A percentile compares a stretch with the other conserved stretches of the same genome.
phyloP scores from a whole-genome alignment of 2,888 invertebrate genomes.

The Salticus scenicus region DNA sequence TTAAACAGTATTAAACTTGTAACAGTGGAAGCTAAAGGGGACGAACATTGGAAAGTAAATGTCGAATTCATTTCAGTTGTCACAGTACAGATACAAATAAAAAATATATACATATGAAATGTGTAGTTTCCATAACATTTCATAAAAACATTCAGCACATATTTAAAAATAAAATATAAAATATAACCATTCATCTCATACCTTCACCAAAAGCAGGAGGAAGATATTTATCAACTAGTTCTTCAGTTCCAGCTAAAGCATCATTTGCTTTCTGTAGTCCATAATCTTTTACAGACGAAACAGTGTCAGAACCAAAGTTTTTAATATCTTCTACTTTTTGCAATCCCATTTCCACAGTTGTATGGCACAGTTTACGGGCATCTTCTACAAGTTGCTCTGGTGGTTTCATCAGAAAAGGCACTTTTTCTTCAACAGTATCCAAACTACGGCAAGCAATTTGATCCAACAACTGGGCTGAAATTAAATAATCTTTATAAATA shows the following conservation, averaged over 20 bases:
- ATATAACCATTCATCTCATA: neutral
- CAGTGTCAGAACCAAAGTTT: conserved; percentile 40
- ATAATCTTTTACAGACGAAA: conserved; percentile 39
- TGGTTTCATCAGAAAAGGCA: conserved; percentile 50
- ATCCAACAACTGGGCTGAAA: conserved; percentile 46
- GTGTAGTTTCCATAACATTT: too few relatives aligned
- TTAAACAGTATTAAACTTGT: too few relatives aligned
- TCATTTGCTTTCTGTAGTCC: conserved; percentile 50
- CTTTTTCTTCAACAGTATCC: conserved; percentile 45
- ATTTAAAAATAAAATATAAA: neutral
- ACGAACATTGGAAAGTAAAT: too few relatives aligned
- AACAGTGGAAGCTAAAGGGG: too few relatives aligned
- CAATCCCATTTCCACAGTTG: conserved; percentile 40
- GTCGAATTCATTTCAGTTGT: too few relatives aligned
- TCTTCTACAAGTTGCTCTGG: conserved; percentile 59
- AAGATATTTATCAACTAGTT: conserved; percentile 41
- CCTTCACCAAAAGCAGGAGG: conserved; percentile 62
- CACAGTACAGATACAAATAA: too few relatives aligned
- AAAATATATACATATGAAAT: too few relatives aligned
- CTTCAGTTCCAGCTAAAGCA: conserved; percentile 51
- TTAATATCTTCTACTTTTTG: conserved; percentile 61
- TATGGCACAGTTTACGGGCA: conserved; percentile 42
- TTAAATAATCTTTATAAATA: too few relatives aligned
- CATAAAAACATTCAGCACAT: too few relatives aligned
- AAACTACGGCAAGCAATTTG: conserved; percentile 51